Evolutionary conservation across 2,113 vertebrate genomes (phyloP).

Genomic region (Channa maculata): DNA sequence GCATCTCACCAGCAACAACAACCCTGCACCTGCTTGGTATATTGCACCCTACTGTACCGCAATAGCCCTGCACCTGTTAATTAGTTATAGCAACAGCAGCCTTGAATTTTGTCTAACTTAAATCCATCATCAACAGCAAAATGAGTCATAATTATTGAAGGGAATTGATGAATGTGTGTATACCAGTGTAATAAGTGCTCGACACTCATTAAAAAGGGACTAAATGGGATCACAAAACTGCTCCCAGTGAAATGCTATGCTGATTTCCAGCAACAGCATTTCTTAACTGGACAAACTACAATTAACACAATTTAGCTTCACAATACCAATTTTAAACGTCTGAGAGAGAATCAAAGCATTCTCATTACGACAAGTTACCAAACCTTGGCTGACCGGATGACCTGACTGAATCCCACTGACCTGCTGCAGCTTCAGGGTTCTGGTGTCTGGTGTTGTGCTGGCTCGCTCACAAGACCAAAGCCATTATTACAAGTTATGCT

Average conservation of each 20-base stretch:
- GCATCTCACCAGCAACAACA: slow-evolving; percentile 40
- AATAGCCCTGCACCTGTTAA: slow-evolving; percentile 45
- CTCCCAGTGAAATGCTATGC: neutral
- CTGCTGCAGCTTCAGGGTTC: too few species aligned
- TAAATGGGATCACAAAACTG: neutral
- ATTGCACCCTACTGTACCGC: slow-evolving; percentile 12
- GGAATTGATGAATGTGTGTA: slow-evolving; percentile 1
- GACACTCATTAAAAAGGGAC: neutral
- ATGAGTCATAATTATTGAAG: slow-evolving; percentile 31
- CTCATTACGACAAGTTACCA: neutral
- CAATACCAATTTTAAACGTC: neutral
- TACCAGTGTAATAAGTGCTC: neutral
- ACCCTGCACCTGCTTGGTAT: slow-evolving; percentile 55
- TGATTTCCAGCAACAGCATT: neutral
- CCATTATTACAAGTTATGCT: too few species aligned
- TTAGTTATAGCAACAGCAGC: slow-evolving; percentile 44
- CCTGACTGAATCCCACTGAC: neutral
- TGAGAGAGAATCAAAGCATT: neutral
- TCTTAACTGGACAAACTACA: neutral
- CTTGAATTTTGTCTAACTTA: slow-evolving; percentile 21
- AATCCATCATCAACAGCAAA: slow-evolving; percentile 13
- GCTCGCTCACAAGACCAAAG: too few species aligned
- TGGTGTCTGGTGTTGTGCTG: too few species aligned
- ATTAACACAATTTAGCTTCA: neutral
- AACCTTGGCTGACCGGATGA: neutral